A percentile compares a stretch with the other conserved stretches of the same genome.
phyloP scores from a whole-genome alignment of 1,140 invertebrate species.

The Cherax destructor region DNA sequence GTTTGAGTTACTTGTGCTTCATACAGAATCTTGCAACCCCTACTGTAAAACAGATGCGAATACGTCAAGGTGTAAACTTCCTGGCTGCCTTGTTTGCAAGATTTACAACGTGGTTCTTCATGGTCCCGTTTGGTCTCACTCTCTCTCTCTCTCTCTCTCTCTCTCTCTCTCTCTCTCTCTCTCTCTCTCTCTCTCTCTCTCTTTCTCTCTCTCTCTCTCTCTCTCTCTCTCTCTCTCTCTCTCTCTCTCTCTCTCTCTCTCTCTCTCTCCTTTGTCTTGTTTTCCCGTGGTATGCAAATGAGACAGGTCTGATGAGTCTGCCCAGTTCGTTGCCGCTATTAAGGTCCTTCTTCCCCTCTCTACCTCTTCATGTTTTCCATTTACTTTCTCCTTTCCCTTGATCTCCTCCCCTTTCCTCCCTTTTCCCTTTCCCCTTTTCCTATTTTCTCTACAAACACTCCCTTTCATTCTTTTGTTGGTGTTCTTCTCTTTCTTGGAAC shows the following conservation, averaged over 20 bases:
- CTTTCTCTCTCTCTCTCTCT: constrained; percentile 20
- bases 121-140: background rate
- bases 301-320: background rate
- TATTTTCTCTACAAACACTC: too few relatives aligned
- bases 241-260: background rate
- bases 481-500: too few relatives aligned
- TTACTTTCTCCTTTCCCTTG: background rate
- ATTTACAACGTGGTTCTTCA: too few relatives aligned
- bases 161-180: too few relatives aligned
- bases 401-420: background rate
- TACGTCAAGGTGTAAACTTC: too few relatives aligned
- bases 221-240: background rate
- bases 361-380: background rate
- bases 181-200: too few relatives aligned
- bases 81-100: too few relatives aligned
- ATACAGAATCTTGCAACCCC: too few relatives aligned
- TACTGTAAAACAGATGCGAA: too few relatives aligned
- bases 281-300: background rate
- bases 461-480: too few relatives aligned
- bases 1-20: too few relatives aligned
- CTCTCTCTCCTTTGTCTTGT: background rate
- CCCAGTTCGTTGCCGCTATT: background rate
- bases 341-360: background rate
- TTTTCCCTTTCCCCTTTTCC: background rate
- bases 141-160: too few relatives aligned